Percentiles rank a stretch among this genome's conserved stretches.
These are phyloP conservation scores for Cataglyphis altisquamis DNA, from an alignment of 2,888 invertebrate genomes.

Conservation along the genomic window DNA sequence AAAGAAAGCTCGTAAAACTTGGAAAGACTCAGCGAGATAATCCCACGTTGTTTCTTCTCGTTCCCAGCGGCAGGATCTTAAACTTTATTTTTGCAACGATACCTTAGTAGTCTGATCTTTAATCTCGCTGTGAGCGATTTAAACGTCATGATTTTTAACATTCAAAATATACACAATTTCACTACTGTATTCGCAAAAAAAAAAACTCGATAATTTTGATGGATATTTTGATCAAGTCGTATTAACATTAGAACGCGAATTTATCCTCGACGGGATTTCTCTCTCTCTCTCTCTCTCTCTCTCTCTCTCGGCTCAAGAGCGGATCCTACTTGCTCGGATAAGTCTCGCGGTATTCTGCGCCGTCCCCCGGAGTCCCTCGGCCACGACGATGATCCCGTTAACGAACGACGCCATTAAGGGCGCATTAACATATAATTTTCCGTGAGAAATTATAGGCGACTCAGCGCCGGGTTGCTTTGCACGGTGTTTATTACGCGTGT, in stretches of 20 bases:
- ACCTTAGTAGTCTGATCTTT: background rate
- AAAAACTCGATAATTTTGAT: background rate
- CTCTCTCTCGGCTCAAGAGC: constrained; percentile 33
- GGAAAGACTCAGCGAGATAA: constrained; percentile 24
- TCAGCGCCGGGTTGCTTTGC: constrained; percentile 75
- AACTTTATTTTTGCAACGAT: constrained; percentile 6
- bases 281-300: constrained; percentile 50
- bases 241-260: background rate
- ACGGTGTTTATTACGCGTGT: constrained; percentile 81
- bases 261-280: constrained; percentile 23
- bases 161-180: background rate
- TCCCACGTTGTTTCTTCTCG: constrained; percentile 27
- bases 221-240: constrained; percentile 13
- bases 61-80: background rate
- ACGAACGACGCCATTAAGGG: constrained; percentile 82
- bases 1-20: constrained; percentile 49
- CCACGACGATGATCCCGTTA: constrained; percentile 78
- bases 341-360: constrained; percentile 68
- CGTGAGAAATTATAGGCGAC: constrained; percentile 83
- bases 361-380: constrained; percentile 66
- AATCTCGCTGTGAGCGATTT: background rate
- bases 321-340: constrained; percentile 62
- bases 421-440: constrained; percentile 82
- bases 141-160: background rate
- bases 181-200: background rate